Conservation (phyloP, 2,113 vertebrate genomes). For the Coturnix japonica region DNA sequence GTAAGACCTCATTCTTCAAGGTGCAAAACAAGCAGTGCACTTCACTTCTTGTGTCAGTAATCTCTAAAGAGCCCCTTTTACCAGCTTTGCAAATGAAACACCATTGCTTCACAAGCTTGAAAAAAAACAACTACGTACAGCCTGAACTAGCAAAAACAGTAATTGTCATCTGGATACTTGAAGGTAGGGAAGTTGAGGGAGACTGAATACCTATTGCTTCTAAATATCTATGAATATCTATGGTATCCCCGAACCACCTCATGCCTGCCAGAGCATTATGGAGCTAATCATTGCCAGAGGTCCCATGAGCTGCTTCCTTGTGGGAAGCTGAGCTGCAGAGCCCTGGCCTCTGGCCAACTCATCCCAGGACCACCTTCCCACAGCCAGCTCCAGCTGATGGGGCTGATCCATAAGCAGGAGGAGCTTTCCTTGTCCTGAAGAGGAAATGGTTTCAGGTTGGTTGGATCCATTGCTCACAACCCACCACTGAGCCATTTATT, state of each 20-base stretch:
- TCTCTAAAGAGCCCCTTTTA: neutral
- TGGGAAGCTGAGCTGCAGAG: neutral
- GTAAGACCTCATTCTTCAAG: neutral
- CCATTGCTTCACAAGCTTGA: neutral
- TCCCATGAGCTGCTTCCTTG: neutral
- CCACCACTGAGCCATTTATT: neutral
- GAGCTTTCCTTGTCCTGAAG: neutral
- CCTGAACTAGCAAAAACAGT: neutral
- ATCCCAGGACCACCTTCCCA: fast-evolving
- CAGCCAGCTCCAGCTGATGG: neutral
- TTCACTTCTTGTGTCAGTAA: neutral
- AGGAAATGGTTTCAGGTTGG: neutral
- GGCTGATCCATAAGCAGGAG: neutral
- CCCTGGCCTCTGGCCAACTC: neutral
- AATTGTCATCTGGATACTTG: neutral
- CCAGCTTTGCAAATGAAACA: neutral
- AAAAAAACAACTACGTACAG: neutral
- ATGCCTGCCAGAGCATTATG: neutral
- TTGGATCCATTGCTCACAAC: neutral
- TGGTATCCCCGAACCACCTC: neutral
- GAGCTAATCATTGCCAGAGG: neutral
- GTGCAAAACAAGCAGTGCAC: neutral
- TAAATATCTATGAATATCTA: neutral
- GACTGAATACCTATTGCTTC: neutral
- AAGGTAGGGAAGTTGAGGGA: neutral